Evolutionary conservation across 2,797 vertebrate species (phyloP).

Genomic region (Botia kubotai): DNA sequence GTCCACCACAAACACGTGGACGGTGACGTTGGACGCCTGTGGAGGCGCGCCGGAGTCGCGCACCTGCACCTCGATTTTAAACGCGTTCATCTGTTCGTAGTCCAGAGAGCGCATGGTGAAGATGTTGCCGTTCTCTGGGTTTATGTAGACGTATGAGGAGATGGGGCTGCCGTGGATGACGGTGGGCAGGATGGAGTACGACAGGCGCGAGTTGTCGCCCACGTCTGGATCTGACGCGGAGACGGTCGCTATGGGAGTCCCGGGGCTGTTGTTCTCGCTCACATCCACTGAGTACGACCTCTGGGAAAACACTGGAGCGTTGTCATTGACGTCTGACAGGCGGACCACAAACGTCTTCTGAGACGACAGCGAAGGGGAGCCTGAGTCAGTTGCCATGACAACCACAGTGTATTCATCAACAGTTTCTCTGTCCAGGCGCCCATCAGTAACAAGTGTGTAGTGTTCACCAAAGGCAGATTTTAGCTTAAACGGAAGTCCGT

Average conservation of each 20-base stretch:
- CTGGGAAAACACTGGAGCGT: slow-evolving; percentile 88
- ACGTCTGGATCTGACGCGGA: slow-evolving; percentile 87
- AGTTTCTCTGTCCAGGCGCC: slow-evolving; percentile 87
- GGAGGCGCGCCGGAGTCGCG: slow-evolving; percentile 85
- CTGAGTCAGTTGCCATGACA: slow-evolving; percentile 85
- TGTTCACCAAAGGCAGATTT: slow-evolving; percentile 86
- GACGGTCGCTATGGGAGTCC: slow-evolving; percentile 85
- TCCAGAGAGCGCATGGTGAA: slow-evolving; percentile 92
- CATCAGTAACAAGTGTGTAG: slow-evolving; percentile 85
- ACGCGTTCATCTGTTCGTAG: slow-evolving; percentile 88
- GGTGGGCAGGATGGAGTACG: slow-evolving; percentile 84
- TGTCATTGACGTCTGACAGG: slow-evolving; percentile 95
- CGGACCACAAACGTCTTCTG: slow-evolving; percentile 84
- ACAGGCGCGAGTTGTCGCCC: slow-evolving; percentile 85
- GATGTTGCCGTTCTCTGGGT: slow-evolving; percentile 88
- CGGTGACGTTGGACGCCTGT: slow-evolving; percentile 82
- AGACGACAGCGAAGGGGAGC: slow-evolving; percentile 85
- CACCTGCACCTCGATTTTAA: slow-evolving; percentile 87
- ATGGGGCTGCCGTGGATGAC: slow-evolving; percentile 82
- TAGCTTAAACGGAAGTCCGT: slow-evolving; percentile 84
- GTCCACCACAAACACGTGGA: slow-evolving; percentile 92
- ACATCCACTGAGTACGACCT: slow-evolving; percentile 89
- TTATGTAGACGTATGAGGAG: slow-evolving; percentile 90
- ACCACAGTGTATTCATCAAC: slow-evolving; percentile 84
- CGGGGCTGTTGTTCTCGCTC: slow-evolving; percentile 87